Evolutionary conservation across 1,140 invertebrate genomes (phyloP).

Genomic region (Zaprionus capensis): DNA sequence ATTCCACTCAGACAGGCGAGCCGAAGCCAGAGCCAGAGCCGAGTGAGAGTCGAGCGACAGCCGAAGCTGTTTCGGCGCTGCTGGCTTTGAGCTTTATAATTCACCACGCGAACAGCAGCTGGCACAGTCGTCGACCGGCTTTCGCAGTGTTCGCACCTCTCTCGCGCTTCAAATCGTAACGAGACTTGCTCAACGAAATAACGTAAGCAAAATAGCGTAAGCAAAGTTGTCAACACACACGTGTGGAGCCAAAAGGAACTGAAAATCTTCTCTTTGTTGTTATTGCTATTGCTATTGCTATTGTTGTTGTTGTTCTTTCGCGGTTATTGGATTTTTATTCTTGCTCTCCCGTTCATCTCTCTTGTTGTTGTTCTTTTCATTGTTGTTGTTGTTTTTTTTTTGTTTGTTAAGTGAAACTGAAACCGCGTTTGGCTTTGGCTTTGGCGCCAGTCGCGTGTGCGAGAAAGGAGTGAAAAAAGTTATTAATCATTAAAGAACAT

Average conservation of each 20-base stretch:
- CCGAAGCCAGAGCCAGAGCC: neutral
- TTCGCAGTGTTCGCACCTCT: conserved; percentile 58
- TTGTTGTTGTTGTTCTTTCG: conserved; percentile 22
- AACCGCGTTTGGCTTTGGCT: conserved; percentile 51
- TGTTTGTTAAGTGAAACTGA: conserved; percentile 68
- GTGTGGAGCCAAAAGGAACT: conserved; percentile 37
- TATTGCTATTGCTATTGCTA: conserved; percentile 7
- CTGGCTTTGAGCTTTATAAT: conserved; percentile 50
- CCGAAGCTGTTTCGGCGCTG: conserved; percentile 9
- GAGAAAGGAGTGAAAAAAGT: conserved; percentile 71
- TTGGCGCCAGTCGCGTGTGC: conserved; percentile 45
- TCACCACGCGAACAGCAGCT: conserved; percentile 52
- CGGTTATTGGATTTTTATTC: conserved; percentile 63
- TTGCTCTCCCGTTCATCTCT: neutral
- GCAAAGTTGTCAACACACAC: conserved; percentile 38
- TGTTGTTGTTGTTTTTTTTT: conserved; percentile 39
- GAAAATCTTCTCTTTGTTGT: neutral
- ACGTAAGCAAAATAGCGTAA: conserved; percentile 31
- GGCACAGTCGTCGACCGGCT: conserved; percentile 73
- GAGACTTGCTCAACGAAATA: conserved; percentile 24
- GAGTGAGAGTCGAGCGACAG: conserved; percentile 13
- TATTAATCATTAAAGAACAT: conserved; percentile 79
- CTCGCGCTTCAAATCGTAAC: conserved; percentile 23
- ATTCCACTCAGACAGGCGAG: neutral
- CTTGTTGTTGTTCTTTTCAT: conserved; percentile 9